Evolutionary conservation across 2,888 invertebrate species (phyloP).

Genomic region (Drosophila multiciliata): DNA sequence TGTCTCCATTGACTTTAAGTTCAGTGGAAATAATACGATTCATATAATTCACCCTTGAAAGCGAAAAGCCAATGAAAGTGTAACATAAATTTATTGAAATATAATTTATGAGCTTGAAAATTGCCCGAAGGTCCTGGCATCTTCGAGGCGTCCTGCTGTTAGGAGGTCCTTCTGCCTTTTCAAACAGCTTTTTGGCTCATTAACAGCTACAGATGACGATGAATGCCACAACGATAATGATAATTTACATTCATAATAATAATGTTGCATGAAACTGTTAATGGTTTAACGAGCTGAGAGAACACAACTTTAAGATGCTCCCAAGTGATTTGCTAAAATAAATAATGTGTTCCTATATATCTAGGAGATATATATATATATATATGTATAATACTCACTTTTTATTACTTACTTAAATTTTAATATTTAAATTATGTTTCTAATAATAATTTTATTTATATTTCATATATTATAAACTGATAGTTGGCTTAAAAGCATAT

Average conservation of each 20-base stretch:
- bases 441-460: too few species aligned
- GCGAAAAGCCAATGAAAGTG: constrained; percentile 22
- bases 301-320: constrained; percentile 14
- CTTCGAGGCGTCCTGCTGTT: constrained; percentile 28
- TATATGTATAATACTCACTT: background rate
- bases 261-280: constrained; percentile 22
- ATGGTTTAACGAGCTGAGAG: constrained; percentile 40
- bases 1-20: background rate
- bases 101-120: constrained; percentile 61
- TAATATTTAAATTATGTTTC: background rate
- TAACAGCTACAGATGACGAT: constrained; percentile 46
- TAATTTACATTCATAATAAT: constrained; percentile 23
- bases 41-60: background rate
- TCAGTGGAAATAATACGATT: background rate
- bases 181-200: constrained; percentile 48
- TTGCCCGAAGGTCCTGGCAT: constrained; percentile 28
- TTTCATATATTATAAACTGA: background rate
- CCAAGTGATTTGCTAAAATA: background rate
- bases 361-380: background rate
- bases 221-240: constrained; percentile 28
- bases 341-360: background rate
- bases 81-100: constrained; percentile 51
- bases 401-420: background rate
- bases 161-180: constrained; percentile 1
- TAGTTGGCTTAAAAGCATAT: background rate